These are phyloP conservation scores for Rallus crepitans DNA, from an alignment of 2,797 vertebrate genomes.

Conservation along the genomic window DNA sequence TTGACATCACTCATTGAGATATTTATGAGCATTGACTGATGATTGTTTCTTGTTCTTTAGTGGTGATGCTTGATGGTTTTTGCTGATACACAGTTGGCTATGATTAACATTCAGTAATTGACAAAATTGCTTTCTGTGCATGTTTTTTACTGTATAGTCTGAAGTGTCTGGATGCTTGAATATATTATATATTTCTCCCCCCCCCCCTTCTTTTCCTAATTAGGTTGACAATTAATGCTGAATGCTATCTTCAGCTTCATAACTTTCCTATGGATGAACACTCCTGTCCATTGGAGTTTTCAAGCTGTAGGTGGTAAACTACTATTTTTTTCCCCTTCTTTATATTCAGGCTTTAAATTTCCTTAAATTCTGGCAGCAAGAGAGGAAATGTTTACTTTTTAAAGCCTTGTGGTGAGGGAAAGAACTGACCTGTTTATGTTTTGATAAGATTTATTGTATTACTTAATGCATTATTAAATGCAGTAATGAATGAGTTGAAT, in stretches of 20 bases:
- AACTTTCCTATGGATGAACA: slow-evolving; percentile 99
- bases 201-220: slow-evolving; percentile 30
- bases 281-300: slow-evolving; percentile 98
- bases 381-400: not conserved
- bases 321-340: not conserved
- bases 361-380: not conserved
- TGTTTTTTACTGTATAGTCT: not conserved
- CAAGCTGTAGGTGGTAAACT: slow-evolving; percentile 93
- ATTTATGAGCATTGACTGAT: not conserved
- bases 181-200: not conserved
- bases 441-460: not conserved
- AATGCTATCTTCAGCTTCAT: slow-evolving; percentile 99
- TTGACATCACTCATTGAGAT: too few relatives aligned
- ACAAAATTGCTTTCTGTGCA: not conserved
- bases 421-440: not conserved
- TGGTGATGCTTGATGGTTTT: not conserved
- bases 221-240: slow-evolving; percentile 99
- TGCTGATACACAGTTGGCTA: not conserved
- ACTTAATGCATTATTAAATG: not conserved
- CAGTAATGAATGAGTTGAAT: not conserved
- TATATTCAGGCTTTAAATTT: not conserved
- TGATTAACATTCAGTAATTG: not conserved
- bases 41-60: not conserved
- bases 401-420: not conserved
- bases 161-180: not conserved